phyloP scores from a whole-genome alignment of 2,797 vertebrate genomes.

The Eidolon dupreanum region DNA sequence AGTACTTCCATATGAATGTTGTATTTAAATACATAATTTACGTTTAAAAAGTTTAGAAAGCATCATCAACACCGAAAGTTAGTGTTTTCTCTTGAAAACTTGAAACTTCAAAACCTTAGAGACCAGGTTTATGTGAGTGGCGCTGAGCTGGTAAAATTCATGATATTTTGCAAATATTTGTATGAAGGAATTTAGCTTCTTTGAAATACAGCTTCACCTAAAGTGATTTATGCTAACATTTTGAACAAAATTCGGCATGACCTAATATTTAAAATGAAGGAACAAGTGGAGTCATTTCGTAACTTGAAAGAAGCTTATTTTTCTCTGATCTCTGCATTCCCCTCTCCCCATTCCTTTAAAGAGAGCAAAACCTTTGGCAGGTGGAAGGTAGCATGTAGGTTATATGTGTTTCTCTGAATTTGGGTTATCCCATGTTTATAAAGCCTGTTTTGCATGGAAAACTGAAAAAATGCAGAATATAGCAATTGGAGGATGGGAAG shows the following conservation, averaged over 20 bases:
- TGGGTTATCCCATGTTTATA: background rate
- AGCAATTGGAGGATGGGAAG: background rate
- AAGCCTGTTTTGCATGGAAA: background rate
- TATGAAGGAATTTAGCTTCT: background rate
- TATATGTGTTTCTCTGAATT: background rate
- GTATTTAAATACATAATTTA: background rate
- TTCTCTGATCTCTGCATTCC: background rate
- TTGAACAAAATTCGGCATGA: background rate
- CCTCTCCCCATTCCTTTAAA: background rate
- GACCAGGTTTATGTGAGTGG: background rate
- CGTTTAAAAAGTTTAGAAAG: background rate
- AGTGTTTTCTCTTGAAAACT: background rate
- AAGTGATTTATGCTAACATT: background rate
- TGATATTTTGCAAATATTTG: background rate
- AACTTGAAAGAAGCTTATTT: background rate
- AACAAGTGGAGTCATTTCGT: background rate
- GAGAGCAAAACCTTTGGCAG: background rate
- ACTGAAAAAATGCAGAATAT: background rate
- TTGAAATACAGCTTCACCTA: background rate
- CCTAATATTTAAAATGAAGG: background rate
- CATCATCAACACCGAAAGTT: background rate
- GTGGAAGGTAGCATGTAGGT: background rate
- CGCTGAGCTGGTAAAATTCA: background rate
- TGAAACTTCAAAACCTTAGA: background rate
- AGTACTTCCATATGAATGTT: background rate